Conservation (phyloP, 2,113 vertebrate genomes). For the Arenaria interpres region DNA sequence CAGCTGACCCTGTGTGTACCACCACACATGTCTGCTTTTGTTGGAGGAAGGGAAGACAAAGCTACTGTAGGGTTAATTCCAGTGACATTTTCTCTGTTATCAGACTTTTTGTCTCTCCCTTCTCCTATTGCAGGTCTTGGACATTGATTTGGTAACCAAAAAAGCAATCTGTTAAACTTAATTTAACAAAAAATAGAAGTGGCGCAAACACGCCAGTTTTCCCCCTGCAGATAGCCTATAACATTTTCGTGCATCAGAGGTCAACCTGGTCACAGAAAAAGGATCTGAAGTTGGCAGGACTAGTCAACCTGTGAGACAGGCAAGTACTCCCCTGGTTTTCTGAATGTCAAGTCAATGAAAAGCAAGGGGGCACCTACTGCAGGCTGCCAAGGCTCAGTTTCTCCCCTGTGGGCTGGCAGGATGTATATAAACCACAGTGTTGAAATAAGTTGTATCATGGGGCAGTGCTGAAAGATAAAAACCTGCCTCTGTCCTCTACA, state of each 20-base stretch:
- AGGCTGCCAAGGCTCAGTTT: background rate
- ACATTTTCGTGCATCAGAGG: background rate
- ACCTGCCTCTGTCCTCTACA: background rate
- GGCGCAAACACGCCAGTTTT: background rate
- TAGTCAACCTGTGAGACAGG: background rate
- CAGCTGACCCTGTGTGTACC: background rate
- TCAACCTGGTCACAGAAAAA: background rate
- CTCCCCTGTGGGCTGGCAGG: background rate
- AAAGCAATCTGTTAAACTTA: background rate
- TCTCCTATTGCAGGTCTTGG: background rate
- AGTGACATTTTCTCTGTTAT: background rate
- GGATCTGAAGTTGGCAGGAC: background rate
- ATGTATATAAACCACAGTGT: conserved; percentile 13
- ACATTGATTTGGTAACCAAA: background rate
- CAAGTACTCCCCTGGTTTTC: background rate
- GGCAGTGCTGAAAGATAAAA: background rate
- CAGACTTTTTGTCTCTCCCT: background rate
- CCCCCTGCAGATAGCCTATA: background rate
- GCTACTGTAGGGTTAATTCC: background rate
- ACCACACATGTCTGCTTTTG: background rate
- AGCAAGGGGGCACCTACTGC: background rate
- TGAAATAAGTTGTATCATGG: background rate
- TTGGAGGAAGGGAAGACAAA: background rate
- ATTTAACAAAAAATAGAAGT: background rate
- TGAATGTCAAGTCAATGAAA: background rate